phyloP scores from a whole-genome alignment of 2,797 vertebrate species.

The Pseudopleuronectes americanus region DNA sequence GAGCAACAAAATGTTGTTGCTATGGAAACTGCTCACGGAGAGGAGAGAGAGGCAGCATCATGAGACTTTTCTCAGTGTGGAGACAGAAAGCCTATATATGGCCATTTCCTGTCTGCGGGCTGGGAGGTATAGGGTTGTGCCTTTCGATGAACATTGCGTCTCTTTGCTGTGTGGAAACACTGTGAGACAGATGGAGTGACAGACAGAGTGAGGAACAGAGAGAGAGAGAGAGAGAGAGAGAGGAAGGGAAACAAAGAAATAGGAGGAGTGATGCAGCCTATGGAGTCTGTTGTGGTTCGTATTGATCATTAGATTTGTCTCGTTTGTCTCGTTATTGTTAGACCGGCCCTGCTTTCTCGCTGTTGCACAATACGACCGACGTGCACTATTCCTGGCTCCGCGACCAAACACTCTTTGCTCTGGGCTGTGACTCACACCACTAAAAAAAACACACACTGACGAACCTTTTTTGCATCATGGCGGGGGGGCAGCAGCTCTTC shows the following conservation, averaged over 20 bases:
- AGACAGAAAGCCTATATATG: slow-evolving; percentile 81
- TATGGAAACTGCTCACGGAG: slow-evolving; percentile 83
- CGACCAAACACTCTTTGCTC: slow-evolving; percentile 43
- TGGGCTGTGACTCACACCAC: slow-evolving; percentile 55
- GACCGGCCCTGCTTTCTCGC: slow-evolving; percentile 35
- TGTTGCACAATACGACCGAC: slow-evolving; percentile 50
- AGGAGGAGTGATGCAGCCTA: slow-evolving; percentile 15
- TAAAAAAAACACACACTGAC: slow-evolving; percentile 41
- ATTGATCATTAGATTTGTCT: slow-evolving; percentile 47
- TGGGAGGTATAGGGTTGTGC: slow-evolving; percentile 52
- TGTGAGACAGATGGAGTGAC: slow-evolving; percentile 59
- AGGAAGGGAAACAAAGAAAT: slow-evolving; percentile 4
- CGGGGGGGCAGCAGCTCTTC: slow-evolving; percentile 53
- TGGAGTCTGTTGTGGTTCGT: slow-evolving; percentile 26
- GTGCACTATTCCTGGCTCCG: slow-evolving; percentile 52
- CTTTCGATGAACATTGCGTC: slow-evolving; percentile 65
- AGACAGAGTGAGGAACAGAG: slow-evolving; percentile 57
- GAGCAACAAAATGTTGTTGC: slow-evolving; percentile 85
- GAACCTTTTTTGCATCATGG: slow-evolving; percentile 59
- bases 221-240: slow-evolving; percentile 46
- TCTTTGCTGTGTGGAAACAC: slow-evolving; percentile 43
- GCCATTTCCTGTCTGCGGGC: slow-evolving; percentile 80
- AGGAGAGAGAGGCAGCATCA: slow-evolving; percentile 69
- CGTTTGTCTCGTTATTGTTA: slow-evolving; percentile 54
- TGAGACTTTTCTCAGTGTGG: slow-evolving; percentile 78